Base-by-base conservation (phyloP, 2,797 vertebrate genomes). In the Otolemur crassicaudatus region DNA sequence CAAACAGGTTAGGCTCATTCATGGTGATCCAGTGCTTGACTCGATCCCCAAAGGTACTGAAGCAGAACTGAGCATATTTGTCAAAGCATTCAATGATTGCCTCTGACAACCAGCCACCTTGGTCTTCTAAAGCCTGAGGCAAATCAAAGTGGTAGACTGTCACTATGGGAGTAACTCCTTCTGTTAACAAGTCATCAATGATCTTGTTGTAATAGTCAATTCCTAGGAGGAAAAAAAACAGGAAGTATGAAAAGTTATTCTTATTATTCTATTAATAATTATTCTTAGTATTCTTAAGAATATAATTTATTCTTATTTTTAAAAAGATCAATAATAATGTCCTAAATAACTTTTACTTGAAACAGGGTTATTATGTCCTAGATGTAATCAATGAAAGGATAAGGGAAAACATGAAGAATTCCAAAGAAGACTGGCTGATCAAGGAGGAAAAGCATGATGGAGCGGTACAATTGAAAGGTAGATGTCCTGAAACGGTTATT, bases 1-100 rank as follows among this genome's bases (percentile, higher is more conserved):
- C 98, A 60, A 98, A 97, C 20, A 98, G 4, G 12, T 98, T 98
- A 0, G 99, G 98, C 87, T 99, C 99, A 56, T 99, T 99, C 95
- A 99, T 96, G 9, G 99, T 99, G 97, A 99, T 97, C 99, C 99
- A 99, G 9, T 99, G 98, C 96, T 99, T 99, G 77, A 99, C 98
- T 11, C 98, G 93, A 97, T 99, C 98, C 37, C 99, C 99, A 92
- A 99, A 99, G 0, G 97, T 99, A 83, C 97, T 97, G 98, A 99
- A 99, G 93, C 99, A 99, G 97, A 99, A 99, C 77, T 72, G 97
- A 79, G 99, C 99, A 6, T 99, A 99, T 87, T 92, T 96, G 90
- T 99, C 97, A 69, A 99, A 99, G 53, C 92, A 29, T 46, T 98
- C 92, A 17, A 96, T 97, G 27, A 98, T 98, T 3, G 95, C 95